Evolutionary conservation across 2,797 vertebrate genomes (phyloP).

Genomic region (Synanceia verrucosa): DNA sequence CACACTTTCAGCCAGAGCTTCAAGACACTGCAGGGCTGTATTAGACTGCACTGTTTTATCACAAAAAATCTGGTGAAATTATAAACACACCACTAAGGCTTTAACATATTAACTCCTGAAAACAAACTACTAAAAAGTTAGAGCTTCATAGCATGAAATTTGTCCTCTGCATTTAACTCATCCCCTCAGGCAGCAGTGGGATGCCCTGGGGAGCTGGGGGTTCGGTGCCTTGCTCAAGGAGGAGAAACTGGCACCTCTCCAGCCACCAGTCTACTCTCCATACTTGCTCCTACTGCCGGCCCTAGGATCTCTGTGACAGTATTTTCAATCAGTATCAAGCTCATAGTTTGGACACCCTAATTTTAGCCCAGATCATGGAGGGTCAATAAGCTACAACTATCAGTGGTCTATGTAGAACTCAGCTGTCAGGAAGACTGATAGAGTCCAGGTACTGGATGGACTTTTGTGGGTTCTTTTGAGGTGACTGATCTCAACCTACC

Average conservation of each 20-base stretch:
- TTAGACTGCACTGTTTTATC: background rate
- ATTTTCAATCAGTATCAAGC: background rate
- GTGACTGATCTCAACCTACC: conserved; percentile 23
- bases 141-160: no score
- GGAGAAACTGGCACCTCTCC: no score
- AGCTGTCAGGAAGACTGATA: conserved; percentile 25
- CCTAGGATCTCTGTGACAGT: background rate
- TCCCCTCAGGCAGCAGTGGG: no score
- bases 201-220: no score
- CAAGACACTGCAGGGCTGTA: background rate
- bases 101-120: background rate
- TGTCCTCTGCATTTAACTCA: no score
- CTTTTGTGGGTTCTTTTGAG: conserved; percentile 6
- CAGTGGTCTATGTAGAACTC: background rate
- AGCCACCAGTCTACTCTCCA: no score
- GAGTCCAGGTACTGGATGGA: conserved; percentile 4
- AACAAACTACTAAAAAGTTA: background rate
- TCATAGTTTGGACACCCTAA: background rate
- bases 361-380: background rate
- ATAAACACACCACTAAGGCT: background rate
- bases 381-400: background rate
- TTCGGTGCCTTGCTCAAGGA: no score
- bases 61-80: background rate
- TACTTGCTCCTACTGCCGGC: no score
- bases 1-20: background rate